A percentile compares a stretch with the other conserved stretches of the same genome.
These are phyloP conservation scores for Poeciliopsis paucimaculata DNA, from an alignment of 2,797 vertebrate genomes.

Conservation along the genomic window DNA sequence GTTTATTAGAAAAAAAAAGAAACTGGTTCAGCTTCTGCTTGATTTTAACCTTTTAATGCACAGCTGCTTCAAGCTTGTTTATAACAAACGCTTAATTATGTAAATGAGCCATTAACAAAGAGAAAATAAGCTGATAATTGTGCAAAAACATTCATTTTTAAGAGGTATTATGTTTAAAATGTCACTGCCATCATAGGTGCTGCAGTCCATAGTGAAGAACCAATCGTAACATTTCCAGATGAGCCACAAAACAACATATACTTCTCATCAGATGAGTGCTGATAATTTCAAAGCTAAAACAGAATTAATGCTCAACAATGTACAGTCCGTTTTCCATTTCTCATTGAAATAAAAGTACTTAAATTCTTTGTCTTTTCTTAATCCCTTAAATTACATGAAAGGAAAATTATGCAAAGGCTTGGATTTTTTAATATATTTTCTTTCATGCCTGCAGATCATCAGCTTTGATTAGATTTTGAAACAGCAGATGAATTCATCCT, in stretches of 20 bases:
- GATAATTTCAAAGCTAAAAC: conserved; percentile 2
- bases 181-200: background rate
- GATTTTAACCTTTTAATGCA: background rate
- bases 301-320: conserved; percentile 15
- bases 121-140: background rate
- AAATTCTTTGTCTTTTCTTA: conserved; percentile 3
- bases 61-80: conserved; percentile 5
- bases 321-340: background rate
- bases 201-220: background rate
- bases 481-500: conserved; percentile 9
- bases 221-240: background rate
- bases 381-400: background rate
- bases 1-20: background rate
- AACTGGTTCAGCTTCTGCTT: conserved; percentile 7
- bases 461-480: conserved; percentile 1
- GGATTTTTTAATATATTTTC: background rate
- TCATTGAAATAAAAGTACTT: conserved; percentile 36
- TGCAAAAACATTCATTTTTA: background rate
- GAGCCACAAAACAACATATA: conserved; percentile 17
- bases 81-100: background rate
- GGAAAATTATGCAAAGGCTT: background rate
- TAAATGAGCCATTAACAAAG: background rate
- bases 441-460: background rate
- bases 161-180: background rate
- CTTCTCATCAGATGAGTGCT: background rate